Base-by-base conservation (phyloP, 2,797 vertebrate genomes). In the Cottoperca gobio region DNA sequence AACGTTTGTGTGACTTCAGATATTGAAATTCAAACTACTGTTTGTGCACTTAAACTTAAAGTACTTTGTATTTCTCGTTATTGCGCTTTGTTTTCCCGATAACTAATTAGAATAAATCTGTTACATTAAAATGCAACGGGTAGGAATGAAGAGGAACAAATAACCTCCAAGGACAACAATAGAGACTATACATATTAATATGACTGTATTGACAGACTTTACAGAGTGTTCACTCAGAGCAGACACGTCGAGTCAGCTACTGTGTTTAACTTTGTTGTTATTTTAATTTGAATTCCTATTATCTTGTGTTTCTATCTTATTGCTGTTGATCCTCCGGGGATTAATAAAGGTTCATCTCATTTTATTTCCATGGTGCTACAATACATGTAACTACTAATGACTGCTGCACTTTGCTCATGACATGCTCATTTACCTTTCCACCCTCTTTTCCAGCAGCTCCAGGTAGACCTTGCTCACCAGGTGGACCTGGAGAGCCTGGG, bases 381-480 rank as follows among this genome's bases (percentile, higher is more conserved):
- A 60, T 23, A 40, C 14, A 59, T 43, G 3, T 1, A 5, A 31
- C 13, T 50, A 40, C 12, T 9, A 12, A n/a, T n/a, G 12, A 35
- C 10, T n/a, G 24, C 4, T 13, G 3, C 10, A n/a, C 1, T 46
- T 21, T 52, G 5, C 1, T 46, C 23, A 24, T 49, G 8, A 23
- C n/a, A 49, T n/a, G 13, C 0, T 58, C 2, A 9, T 42, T 80
- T 94, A 99, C 98, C 97, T 99, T 99, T 93, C 97, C 98, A 57
- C 98, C 98, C 93, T 99, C 98, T 93, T 99, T 99, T 73, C 98
- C 98, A 88, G 98, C 98, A 79, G 97, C 90, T 74, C 98, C 98
- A 57, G 98, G 98, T 63, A 99, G 96, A 79, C 98, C 98, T 89
- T 99, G 98, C 84, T 99, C 98, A 72, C 98, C 98, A 28, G 98